Evolutionary conservation across 1,140 invertebrate genomes (phyloP).

Genomic region (Bombus breviceps): DNA sequence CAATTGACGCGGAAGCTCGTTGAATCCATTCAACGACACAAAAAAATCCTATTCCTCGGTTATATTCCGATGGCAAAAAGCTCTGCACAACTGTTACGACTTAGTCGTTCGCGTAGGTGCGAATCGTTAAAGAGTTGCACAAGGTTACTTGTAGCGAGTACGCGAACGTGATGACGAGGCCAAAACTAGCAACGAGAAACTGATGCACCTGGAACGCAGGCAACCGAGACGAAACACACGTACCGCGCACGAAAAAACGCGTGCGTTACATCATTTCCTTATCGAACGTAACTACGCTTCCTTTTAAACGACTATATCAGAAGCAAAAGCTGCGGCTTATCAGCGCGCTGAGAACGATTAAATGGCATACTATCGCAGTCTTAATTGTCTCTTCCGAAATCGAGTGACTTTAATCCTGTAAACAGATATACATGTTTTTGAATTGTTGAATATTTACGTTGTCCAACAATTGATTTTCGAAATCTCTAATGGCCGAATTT

Average conservation of each 20-base stretch:
- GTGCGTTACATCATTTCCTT: neutral
- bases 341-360: neutral
- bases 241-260: neutral
- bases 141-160: constrained; percentile 23
- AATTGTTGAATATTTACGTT: neutral
- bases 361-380: neutral
- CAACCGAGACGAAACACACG: neutral
- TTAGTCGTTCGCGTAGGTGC: constrained; percentile 3
- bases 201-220: constrained; percentile 6
- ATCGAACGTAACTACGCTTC: too few species aligned
- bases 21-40: neutral
- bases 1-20: constrained; percentile 16
- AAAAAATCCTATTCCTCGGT: neutral
- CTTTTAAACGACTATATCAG: neutral
- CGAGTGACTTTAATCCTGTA: too few species aligned
- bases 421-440: neutral
- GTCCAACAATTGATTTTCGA: too few species aligned
- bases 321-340: neutral
- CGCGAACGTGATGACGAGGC: constrained; percentile 28
- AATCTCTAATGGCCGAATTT: too few species aligned
- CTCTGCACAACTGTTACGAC: neutral
- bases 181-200: constrained; percentile 17
- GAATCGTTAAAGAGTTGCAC: constrained; percentile 25
- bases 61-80: neutral
- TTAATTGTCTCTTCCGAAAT: neutral